Conservation (phyloP, 2,797 vertebrate genomes). For the Pangasius mekongensis region DNA sequence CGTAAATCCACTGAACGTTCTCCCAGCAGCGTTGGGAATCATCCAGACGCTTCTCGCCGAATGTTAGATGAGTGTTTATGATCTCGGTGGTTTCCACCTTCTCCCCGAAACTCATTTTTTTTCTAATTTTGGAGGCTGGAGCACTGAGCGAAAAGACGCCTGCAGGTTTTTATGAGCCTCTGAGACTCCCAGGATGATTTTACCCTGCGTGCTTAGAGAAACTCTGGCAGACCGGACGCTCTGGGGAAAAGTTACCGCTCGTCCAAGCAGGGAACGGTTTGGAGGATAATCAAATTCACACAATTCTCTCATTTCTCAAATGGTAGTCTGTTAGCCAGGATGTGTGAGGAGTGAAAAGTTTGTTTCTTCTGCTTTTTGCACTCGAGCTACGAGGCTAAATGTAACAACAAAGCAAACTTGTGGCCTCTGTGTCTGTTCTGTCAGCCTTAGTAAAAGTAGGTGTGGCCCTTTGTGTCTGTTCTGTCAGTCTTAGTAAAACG, state of each 20-base stretch:
- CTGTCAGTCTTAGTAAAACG: background rate
- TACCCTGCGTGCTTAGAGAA: slow-evolving; percentile 29
- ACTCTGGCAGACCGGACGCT: slow-evolving; percentile 31
- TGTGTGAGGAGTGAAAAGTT: background rate
- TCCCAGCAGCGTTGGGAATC: slow-evolving; percentile 27
- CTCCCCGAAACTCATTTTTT: slow-evolving; percentile 28
- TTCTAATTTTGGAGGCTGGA: slow-evolving; percentile 36
- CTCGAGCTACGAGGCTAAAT: background rate
- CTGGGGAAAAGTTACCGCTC: slow-evolving; percentile 29
- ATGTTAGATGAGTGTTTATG: slow-evolving; percentile 34
- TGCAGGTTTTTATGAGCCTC: slow-evolving; percentile 38
- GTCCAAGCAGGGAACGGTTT: slow-evolving; percentile 17
- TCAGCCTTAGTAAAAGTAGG: background rate
- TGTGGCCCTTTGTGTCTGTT: background rate
- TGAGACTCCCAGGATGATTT: slow-evolving; percentile 27
- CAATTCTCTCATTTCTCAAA: slow-evolving; percentile 20
- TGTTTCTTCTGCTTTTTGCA: slow-evolving; percentile 10
- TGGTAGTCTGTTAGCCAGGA: background rate
- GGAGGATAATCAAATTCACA: slow-evolving; percentile 32
- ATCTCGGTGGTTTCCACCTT: slow-evolving; percentile 21
- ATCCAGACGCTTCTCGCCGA: slow-evolving; percentile 22
- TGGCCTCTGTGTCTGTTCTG: slow-evolving; percentile 2
- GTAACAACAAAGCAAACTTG: background rate
- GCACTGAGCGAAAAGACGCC: slow-evolving; percentile 18
- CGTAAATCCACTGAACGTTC: slow-evolving; percentile 24